phyloP scores from a whole-genome alignment of 2,888 invertebrate species.

The Aphidius colemani region DNA sequence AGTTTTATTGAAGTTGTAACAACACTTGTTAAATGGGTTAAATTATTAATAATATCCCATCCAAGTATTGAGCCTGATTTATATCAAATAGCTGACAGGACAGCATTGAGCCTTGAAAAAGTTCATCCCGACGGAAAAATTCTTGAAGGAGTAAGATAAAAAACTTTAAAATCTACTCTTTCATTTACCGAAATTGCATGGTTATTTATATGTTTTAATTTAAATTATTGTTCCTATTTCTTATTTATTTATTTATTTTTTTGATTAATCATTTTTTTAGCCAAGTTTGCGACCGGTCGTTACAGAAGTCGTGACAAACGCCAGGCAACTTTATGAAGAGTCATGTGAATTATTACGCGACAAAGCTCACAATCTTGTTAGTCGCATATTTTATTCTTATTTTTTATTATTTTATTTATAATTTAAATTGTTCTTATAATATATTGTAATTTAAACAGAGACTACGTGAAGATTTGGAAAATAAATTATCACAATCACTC shows the following conservation, averaged over 20 bases:
- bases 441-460: slow-evolving; percentile 55
- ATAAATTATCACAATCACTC: slow-evolving; percentile 70
- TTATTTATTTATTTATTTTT: not conserved
- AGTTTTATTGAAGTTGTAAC: slow-evolving; percentile 84
- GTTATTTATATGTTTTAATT: not conserved
- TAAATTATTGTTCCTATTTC: not conserved
- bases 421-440: slow-evolving; percentile 15
- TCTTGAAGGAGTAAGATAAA: slow-evolving; percentile 68
- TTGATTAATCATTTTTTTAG: slow-evolving; percentile 45
- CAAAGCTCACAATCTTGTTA: slow-evolving; percentile 68
- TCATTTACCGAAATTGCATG: not conserved
- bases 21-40: slow-evolving; percentile 84
- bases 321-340: slow-evolving; percentile 73
- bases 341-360: slow-evolving; percentile 73
- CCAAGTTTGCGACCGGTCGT: slow-evolving; percentile 75
- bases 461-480: slow-evolving; percentile 71
- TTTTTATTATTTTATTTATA: slow-evolving; percentile 16
- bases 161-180: slow-evolving; percentile 15
- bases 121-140: slow-evolving; percentile 84
- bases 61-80: slow-evolving; percentile 74
- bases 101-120: slow-evolving; percentile 71
- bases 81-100: slow-evolving; percentile 75
- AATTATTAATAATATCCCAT: slow-evolving; percentile 70
- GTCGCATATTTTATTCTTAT: slow-evolving; percentile 31
- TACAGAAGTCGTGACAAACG: slow-evolving; percentile 73